Conservation (phyloP, 2,888 invertebrate genomes). For the Drosophila peninsularis region DNA sequence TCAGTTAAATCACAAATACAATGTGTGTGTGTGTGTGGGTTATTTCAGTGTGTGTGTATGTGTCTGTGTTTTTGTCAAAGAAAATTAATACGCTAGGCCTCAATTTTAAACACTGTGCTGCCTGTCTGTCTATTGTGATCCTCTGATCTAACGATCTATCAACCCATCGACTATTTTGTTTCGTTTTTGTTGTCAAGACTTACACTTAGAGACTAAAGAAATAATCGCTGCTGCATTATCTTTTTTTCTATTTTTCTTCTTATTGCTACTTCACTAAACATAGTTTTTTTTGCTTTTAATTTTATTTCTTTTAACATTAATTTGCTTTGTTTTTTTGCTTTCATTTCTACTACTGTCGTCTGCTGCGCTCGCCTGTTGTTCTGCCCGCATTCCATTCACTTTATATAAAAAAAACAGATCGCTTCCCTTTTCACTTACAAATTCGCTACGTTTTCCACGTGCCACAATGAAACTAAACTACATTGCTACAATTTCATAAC, state of each 20-base stretch:
- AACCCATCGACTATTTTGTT: slow-evolving; percentile 31
- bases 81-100: slow-evolving; percentile 59
- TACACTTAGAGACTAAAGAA: slow-evolving; percentile 56
- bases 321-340: slow-evolving; percentile 51
- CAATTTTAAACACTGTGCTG: slow-evolving; percentile 43
- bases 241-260: slow-evolving; percentile 26
- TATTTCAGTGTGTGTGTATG: slow-evolving; percentile 13
- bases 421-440: slow-evolving; percentile 19
- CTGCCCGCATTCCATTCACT: slow-evolving; percentile 10
- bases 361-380: slow-evolving; percentile 20
- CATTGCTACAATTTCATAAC: slow-evolving; percentile 48
- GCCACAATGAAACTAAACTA: slow-evolving; percentile 59
- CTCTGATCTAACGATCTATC: slow-evolving; percentile 25
- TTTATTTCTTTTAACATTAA: slow-evolving; percentile 43
- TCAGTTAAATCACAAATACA: slow-evolving; percentile 69
- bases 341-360: slow-evolving; percentile 55
- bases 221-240: slow-evolving; percentile 42
- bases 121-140: slow-evolving; percentile 16
- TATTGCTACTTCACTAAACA: slow-evolving; percentile 46
- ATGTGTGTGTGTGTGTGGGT: slow-evolving; percentile 38
- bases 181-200: slow-evolving; percentile 36
- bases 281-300: slow-evolving; percentile 32
- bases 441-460: slow-evolving; percentile 30
- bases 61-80: slow-evolving; percentile 27
- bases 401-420: slow-evolving; percentile 34